phyloP scores from a whole-genome alignment of 2,113 vertebrate genomes.

The Amphiprion ocellaris region DNA sequence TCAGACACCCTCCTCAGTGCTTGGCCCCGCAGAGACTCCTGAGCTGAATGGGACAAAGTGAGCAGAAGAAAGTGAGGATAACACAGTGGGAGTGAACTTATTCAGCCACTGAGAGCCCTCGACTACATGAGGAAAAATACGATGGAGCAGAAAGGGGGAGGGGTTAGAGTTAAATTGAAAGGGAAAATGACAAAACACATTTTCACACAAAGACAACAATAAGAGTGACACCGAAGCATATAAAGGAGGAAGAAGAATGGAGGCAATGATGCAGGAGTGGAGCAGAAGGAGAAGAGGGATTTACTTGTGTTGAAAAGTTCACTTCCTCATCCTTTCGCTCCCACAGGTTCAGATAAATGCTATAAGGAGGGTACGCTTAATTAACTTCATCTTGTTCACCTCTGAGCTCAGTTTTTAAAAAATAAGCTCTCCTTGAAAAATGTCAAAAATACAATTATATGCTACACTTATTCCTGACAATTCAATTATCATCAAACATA shows the following conservation, averaged over 20 bases:
- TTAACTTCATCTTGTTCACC: conserved; percentile 74
- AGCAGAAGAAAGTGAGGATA: conserved; percentile 55
- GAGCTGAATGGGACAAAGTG: conserved; percentile 54
- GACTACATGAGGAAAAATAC: conserved; percentile 48
- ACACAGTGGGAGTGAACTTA: conserved; percentile 49
- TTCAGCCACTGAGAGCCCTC: conserved; percentile 41
- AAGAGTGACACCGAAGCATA: not conserved
- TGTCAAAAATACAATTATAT: conserved; percentile 79
- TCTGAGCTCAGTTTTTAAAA: conserved; percentile 60
- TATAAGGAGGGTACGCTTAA: conserved; percentile 57
- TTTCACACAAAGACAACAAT: conserved; percentile 45
- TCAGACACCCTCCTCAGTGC: conserved; percentile 33
- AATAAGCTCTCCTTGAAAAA: conserved; percentile 58
- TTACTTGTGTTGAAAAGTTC: conserved; percentile 41
- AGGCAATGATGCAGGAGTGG: conserved; percentile 4
- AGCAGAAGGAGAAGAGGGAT: conserved; percentile 14
- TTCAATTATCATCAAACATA: conserved; percentile 80
- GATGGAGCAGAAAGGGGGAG: conserved; percentile 15
- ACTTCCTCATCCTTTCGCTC: conserved; percentile 35
- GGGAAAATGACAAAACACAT: conserved; percentile 41
- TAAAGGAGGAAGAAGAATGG: conserved; percentile 15
- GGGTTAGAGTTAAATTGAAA: conserved; percentile 30
- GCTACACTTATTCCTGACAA: conserved; percentile 75
- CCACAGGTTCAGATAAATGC: conserved; percentile 43
- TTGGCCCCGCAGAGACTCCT: conserved; percentile 44